Evolutionary conservation across 2,888 invertebrate species (phyloP).

Genomic region (Endotricha flammealis): DNA sequence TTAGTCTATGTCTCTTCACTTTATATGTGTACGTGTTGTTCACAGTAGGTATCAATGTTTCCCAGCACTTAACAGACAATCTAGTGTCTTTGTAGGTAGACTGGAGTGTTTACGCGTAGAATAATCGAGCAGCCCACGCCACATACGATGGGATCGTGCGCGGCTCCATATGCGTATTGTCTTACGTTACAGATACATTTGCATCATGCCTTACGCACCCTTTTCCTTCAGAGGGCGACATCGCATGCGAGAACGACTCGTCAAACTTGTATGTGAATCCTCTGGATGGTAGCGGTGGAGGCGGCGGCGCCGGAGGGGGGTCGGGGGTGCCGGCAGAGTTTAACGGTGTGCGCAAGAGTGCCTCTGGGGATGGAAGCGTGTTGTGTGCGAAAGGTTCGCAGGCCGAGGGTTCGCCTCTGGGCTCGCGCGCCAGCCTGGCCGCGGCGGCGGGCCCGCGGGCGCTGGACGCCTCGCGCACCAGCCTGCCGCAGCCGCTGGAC

Average conservation of each 20-base stretch:
- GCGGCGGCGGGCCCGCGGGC: slow-evolving; percentile 33
- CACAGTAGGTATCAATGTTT: slow-evolving; percentile 6
- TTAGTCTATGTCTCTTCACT: slow-evolving; percentile 7
- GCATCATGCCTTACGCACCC: slow-evolving; percentile 98
- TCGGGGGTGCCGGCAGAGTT: slow-evolving; percentile 54
- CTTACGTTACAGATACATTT: slow-evolving; percentile 93
- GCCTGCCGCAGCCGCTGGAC: slow-evolving; percentile 60
- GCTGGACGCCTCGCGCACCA: slow-evolving; percentile 62
- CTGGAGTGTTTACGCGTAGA: slow-evolving; percentile 12
- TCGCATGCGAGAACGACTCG: slow-evolving; percentile 83
- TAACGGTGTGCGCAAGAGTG: slow-evolving; percentile 86
- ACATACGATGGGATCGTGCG: slow-evolving; percentile 38
- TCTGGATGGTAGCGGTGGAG: slow-evolving; percentile 82
- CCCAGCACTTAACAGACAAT: slow-evolving; percentile 4
- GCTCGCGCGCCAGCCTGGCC: slow-evolving; percentile 66
- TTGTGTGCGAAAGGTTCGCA: slow-evolving; percentile 80
- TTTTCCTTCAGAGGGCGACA: slow-evolving; percentile 91
- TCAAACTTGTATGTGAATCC: slow-evolving; percentile 94
- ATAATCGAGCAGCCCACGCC: slow-evolving; percentile 27
- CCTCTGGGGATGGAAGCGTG: slow-evolving; percentile 86
- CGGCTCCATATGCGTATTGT: slow-evolving; percentile 70
- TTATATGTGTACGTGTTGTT: too few relatives aligned
- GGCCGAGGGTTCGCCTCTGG: slow-evolving; percentile 70
- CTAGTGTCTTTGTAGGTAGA: slow-evolving; percentile 24
- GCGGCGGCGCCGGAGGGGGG: slow-evolving; percentile 49